Base-by-base conservation (phyloP, 2,113 vertebrate species). In the Aphelocoma coerulescens region DNA sequence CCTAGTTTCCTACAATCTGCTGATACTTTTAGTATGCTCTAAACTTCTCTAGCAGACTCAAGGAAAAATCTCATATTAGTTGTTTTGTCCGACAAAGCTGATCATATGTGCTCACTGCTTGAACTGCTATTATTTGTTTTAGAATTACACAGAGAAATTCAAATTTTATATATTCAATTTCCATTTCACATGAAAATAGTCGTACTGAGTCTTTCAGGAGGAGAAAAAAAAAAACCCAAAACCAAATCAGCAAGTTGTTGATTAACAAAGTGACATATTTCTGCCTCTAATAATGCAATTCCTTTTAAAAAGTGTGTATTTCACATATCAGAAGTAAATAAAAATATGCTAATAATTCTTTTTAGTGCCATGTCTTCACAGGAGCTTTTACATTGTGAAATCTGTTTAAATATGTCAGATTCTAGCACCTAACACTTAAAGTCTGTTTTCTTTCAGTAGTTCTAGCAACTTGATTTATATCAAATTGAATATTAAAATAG, bases 161-260 rank as follows among this genome's bases (percentile, higher is more conserved):
- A 78, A 43, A 20, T n/a, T 54, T 46, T 15, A n/a, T 26, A 21
- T 4, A 51, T 7, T 17, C 26, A 33, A 13, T 35, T 58, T 78
- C 58, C 6, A 44, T 67, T 80, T 79, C 41, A 69, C 35, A 37
- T 4, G 35, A 26, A 58, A 74, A 22, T 54, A 44, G 4, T 18
- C 37, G 0, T 30, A 39, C 8, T 33, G 10, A 39, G 6, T 21
- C 49, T 61, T 67, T 19, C 15, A 7, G 9, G 8, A 76, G 23
- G 58, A 52, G 5, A 16, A 74, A 43, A 41, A 43, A n/a, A 54
- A 48, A 37, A 5, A 0, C 1, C 2, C 5, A 20, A 1, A 66
- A 62, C 17, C 2, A 85, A 48, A 8, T 4, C 20, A 67, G 9
- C 4, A 71, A 6, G 6, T 19, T 49, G 4, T 28, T 79, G 9